phyloP scores from a whole-genome alignment of 2,888 invertebrate genomes.

The Lasioglossum zephyrum region DNA sequence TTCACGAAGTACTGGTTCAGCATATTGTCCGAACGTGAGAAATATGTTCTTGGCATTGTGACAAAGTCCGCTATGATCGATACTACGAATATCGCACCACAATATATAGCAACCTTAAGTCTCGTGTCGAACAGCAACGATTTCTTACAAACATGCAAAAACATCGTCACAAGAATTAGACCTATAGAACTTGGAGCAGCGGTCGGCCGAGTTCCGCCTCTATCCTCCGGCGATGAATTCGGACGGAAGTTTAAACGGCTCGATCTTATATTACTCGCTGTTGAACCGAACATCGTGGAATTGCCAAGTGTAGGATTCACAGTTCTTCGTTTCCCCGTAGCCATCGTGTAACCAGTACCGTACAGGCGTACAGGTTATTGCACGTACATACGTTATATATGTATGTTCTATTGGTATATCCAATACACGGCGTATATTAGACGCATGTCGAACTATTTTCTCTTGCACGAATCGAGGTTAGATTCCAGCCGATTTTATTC shows the following conservation, averaged over 20 bases:
- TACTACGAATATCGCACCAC: constrained; percentile 92
- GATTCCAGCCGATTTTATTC: neutral
- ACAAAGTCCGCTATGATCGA: constrained; percentile 94
- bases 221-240: constrained; percentile 82
- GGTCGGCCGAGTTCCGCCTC: constrained; percentile 92
- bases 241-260: constrained; percentile 87
- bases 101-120: constrained; percentile 94
- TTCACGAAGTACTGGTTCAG: constrained; percentile 98
- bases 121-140: constrained; percentile 93
- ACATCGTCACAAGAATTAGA: constrained; percentile 92
- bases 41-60: constrained; percentile 93
- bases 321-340: constrained; percentile 74
- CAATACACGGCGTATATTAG: constrained; percentile 10
- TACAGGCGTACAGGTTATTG: constrained; percentile 31
- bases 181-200: constrained; percentile 92
- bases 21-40: constrained; percentile 95
- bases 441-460: constrained; percentile 21
- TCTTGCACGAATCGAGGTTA: constrained; percentile 33
- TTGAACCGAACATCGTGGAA: constrained; percentile 46
- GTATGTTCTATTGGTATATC: neutral
- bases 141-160: constrained; percentile 95
- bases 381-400: constrained; percentile 8
- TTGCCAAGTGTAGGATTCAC: constrained; percentile 68
- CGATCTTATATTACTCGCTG: constrained; percentile 65
- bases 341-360: constrained; percentile 62